A percentile compares a stretch with the other conserved stretches of the same genome.
phyloP scores from a whole-genome alignment of 1,140 invertebrate genomes.

The Holotrichia oblita region DNA sequence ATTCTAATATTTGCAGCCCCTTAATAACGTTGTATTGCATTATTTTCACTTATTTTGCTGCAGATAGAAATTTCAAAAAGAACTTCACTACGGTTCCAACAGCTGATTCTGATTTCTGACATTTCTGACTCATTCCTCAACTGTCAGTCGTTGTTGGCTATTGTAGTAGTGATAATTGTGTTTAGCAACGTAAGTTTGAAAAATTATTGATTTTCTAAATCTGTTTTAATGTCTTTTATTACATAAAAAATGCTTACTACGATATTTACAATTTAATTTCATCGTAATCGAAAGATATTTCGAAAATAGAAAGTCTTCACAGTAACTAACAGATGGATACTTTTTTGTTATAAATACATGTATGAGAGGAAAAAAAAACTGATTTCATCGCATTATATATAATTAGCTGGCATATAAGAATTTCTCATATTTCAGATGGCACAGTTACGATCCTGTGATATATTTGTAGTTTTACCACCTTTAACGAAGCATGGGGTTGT shows the following conservation, averaged over 20 bases:
- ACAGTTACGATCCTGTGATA: conserved; percentile 67
- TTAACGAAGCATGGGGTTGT: conserved; percentile 69
- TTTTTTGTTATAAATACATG: neutral
- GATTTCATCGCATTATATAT: neutral
- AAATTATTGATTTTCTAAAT: conserved; percentile 27
- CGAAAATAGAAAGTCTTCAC: neutral
- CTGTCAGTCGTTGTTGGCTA: neutral
- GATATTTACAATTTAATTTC: neutral
- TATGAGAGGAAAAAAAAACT: neutral
- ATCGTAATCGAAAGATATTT: conserved; percentile 9
- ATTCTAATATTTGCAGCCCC: conserved; percentile 16
- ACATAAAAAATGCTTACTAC: neutral
- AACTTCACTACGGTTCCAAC: conserved; percentile 19
- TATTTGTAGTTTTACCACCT: conserved; percentile 75
- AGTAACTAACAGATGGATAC: neutral
- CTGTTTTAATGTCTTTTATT: neutral
- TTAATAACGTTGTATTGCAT: neutral
- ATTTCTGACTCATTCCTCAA: neutral
- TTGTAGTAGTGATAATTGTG: neutral
- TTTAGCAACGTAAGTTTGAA: conserved; percentile 16
- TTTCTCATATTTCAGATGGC: conserved; percentile 51
- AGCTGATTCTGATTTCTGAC: conserved; percentile 26
- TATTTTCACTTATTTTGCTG: neutral
- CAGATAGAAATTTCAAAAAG: neutral
- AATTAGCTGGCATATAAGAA: neutral